These are phyloP conservation scores for Listrodromus nycthemerus DNA, from an alignment of 2,888 invertebrate species.

Conservation along the genomic window DNA sequence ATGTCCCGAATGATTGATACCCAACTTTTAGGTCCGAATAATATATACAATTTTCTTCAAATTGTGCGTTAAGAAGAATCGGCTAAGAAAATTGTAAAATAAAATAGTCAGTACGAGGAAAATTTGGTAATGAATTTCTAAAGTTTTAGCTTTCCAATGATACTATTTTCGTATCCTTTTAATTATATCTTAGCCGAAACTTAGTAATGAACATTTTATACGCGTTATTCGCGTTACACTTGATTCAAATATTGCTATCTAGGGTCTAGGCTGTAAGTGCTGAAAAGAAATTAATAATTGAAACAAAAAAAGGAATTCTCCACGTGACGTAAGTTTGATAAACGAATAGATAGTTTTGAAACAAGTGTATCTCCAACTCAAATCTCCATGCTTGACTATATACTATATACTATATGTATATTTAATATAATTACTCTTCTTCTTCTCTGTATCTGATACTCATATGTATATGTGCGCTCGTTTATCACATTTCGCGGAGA, in stretches of 20 bases:
- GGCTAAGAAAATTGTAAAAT: not conserved
- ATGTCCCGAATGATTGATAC: conserved; percentile 48
- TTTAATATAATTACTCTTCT: conserved; percentile 51
- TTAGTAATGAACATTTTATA: conserved; percentile 31
- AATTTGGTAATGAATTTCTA: not conserved
- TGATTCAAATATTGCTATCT: conserved; percentile 72
- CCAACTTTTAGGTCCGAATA: conserved; percentile 36
- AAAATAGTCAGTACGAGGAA: too few relatives aligned
- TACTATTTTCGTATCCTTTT: not conserved
- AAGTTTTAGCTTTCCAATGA: not conserved
- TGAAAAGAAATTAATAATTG: conserved; percentile 13
- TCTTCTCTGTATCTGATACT: conserved; percentile 60
- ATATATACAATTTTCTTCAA: not conserved
- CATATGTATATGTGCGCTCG: conserved; percentile 61
- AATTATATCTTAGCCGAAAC: not conserved
- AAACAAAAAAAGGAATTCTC: conserved; percentile 2
- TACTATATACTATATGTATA: conserved; percentile 40
- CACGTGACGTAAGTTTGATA: not conserved
- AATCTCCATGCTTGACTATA: conserved; percentile 66
- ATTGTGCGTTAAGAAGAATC: not conserved
- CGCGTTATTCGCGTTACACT: conserved; percentile 70
- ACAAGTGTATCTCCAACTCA: conserved; percentile 74
- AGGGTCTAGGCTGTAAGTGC: conserved; percentile 44
- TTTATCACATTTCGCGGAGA: conserved; percentile 64
- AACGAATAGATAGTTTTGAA: conserved; percentile 70